These are phyloP conservation scores for Tiaroga cobitis DNA, from an alignment of 2,797 vertebrate species.

Conservation along the genomic window DNA sequence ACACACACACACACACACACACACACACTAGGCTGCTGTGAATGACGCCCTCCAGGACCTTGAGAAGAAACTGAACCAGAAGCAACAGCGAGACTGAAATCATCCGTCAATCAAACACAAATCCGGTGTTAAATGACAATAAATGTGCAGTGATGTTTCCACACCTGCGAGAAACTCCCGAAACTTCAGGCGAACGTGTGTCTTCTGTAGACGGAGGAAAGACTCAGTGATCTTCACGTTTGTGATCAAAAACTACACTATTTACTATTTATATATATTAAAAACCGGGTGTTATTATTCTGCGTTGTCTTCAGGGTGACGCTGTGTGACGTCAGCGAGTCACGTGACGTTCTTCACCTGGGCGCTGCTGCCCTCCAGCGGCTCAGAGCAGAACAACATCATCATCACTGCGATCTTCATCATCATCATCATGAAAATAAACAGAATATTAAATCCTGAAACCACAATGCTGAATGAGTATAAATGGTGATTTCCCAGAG, in stretches of 20 bases:
- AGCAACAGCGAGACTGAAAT: not conserved
- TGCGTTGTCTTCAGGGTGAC: not conserved
- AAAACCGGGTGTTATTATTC: too few relatives aligned
- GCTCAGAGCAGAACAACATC: not conserved
- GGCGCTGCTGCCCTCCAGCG: not conserved
- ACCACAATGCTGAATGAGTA: not conserved
- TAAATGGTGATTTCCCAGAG: not conserved
- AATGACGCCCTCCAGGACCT: not conserved
- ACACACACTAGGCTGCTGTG: slow-evolving; percentile 13
- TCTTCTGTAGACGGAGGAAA: too few relatives aligned
- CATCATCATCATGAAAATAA: not conserved
- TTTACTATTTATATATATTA: too few relatives aligned
- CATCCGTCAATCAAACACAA: not conserved
- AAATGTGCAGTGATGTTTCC: too few relatives aligned
- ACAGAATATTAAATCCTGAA: not conserved
- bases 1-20: too few relatives aligned
- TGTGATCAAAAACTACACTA: too few relatives aligned
- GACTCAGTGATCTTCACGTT: too few relatives aligned
- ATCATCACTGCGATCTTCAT: not conserved
- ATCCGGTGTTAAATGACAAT: too few relatives aligned
- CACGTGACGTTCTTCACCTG: not conserved
- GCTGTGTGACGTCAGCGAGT: not conserved
- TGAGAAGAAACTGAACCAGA: slow-evolving; percentile 7
- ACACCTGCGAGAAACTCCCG: too few relatives aligned
- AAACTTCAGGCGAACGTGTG: too few relatives aligned